Base-by-base conservation (phyloP, 2,113 vertebrate species). In the Oryzias celebensis region DNA sequence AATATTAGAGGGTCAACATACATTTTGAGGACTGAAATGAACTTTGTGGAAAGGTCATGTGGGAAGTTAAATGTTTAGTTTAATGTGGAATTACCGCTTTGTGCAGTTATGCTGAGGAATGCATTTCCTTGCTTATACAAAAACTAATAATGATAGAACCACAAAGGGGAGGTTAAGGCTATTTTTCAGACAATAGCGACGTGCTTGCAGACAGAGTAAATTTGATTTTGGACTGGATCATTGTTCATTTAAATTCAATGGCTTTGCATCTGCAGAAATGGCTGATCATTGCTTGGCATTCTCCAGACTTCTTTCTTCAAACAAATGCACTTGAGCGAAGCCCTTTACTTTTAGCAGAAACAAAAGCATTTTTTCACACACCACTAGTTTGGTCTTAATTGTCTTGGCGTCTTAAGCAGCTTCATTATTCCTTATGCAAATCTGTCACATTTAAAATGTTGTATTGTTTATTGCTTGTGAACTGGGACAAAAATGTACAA, bases 121-220 rank as follows among this genome's bases (percentile, higher is more conserved):
- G 8, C 28, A 15, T 7, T n/a, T 75, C 65, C 77, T 61, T 82
- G 72, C 73, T 79, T 63, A 56, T 62, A 70, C 57, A 62, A 71
- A 77, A 78, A 87, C 84, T 69, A 73, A 84, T 84, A 77, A 65
- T 60, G 42, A 53, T 58, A 58, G 66, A 66, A 78, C 73, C 52
- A 24, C 54, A 20, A 52, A 54, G 61, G 47, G 50, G 46, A 58
- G 59, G 63, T 73, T 68, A 74, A 24, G 51, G 70, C 26, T 49
- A 14, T 53, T 57, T 82, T 71, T 75, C 75, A 52, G 75, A 66
- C 66, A 71, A 58, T 16, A 18, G 68, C 16, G 31, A 55, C 44
- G 52, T 80, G 28, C 75, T 69, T 63, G 61, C 53, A 48, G 72
- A 80, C 84, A 65, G 71, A 68, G 81, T 86, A 71, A 61, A 36